Percentiles rank a stretch among this genome's conserved stretches.
These are phyloP conservation scores for Campylorhamphus procurvoides DNA, from an alignment of 2,113 vertebrate genomes.

Conservation along the genomic window DNA sequence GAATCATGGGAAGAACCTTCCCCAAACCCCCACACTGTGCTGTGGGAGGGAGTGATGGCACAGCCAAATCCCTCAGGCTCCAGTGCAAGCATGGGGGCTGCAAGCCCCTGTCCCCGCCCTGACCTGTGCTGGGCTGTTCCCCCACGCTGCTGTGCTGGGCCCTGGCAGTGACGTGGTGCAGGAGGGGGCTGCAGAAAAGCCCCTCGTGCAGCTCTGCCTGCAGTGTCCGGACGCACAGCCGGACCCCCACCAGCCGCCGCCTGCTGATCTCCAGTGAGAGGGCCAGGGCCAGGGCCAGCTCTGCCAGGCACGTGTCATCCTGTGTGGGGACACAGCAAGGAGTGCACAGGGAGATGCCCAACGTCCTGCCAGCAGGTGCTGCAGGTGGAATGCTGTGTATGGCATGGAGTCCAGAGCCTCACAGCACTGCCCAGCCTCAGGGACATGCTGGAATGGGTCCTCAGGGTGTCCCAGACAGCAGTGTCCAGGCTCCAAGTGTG, in stretches of 20 bases:
- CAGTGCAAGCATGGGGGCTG: accelerated
- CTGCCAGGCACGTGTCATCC: conserved; percentile 91
- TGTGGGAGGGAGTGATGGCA: accelerated
- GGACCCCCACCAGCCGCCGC: conserved; percentile 76
- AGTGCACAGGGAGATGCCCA: not conserved
- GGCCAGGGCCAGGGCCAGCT: conserved; percentile 86
- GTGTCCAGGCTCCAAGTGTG: accelerated
- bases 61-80: not conserved
- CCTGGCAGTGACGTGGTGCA: conserved; percentile 30
- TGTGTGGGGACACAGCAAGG: not conserved
- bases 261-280: conserved; percentile 84
- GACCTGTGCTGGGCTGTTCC: conserved; percentile 16
- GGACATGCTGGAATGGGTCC: not conserved
- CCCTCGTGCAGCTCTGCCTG: conserved; percentile 92
- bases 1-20: not conserved
- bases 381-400: not conserved
- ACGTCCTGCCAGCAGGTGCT: accelerated
- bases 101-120: not conserved
- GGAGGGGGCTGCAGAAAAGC: conserved; percentile 86
- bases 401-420: not conserved
- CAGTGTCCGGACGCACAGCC: conserved; percentile 78
- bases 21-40: not conserved
- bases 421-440: not conserved
- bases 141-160: not conserved
- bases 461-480: not conserved